Percentiles rank a stretch among this genome's conserved stretches.
These are phyloP conservation scores for Drosophila albomicans DNA, from an alignment of 1,140 invertebrate species.

Conservation along the genomic window DNA sequence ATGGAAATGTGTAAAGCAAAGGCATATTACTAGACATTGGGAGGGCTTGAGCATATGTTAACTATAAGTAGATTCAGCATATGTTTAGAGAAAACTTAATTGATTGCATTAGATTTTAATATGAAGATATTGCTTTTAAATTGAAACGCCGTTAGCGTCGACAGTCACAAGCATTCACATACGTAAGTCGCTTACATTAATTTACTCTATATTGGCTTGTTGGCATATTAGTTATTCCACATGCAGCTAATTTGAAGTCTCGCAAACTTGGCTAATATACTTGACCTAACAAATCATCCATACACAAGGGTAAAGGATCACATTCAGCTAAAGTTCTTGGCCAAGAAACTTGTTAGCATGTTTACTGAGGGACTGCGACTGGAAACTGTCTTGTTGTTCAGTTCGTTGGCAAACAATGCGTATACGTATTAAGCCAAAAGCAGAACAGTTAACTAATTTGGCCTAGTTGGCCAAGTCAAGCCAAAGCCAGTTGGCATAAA, in stretches of 20 bases:
- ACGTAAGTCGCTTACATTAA: neutral
- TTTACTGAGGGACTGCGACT: slow-evolving; percentile 50
- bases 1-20: slow-evolving; percentile 50
- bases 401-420: neutral
- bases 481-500: slow-evolving; percentile 1
- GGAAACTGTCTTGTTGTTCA: slow-evolving; percentile 47
- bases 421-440: slow-evolving; percentile 30
- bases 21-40: neutral
- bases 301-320: slow-evolving; percentile 23
- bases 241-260: neutral
- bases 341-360: slow-evolving; percentile 55
- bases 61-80: slow-evolving; percentile 52
- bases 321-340: slow-evolving; percentile 24
- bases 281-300: slow-evolving; percentile 38
- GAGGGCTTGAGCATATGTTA: slow-evolving; percentile 40
- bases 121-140: slow-evolving; percentile 28
- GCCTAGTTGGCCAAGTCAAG: slow-evolving; percentile 40
- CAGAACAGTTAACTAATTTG: slow-evolving; percentile 58
- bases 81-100: slow-evolving; percentile 69
- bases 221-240: neutral
- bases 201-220: neutral
- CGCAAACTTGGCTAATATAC: slow-evolving; percentile 20
- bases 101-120: slow-evolving; percentile 51
- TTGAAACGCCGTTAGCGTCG: neutral
- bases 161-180: neutral